These are phyloP conservation scores for Percopsis omiscomaycus DNA, from an alignment of 2,797 vertebrate species.

Conservation along the genomic window DNA sequence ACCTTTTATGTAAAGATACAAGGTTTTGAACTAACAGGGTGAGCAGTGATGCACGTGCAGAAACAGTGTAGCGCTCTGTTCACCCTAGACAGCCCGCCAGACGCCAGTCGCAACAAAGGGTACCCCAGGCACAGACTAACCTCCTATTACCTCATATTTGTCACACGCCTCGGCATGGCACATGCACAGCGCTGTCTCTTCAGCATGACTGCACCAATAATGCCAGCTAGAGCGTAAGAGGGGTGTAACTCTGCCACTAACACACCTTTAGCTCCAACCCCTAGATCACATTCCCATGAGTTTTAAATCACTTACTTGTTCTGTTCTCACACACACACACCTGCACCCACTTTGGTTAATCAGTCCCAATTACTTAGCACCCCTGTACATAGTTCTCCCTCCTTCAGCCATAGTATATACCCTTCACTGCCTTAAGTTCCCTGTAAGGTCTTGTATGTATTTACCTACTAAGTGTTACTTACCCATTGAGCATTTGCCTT, in stretches of 20 bases:
- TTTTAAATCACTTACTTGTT: too few relatives aligned
- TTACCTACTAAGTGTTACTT: too few relatives aligned
- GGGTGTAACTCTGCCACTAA: slow-evolving; percentile 4
- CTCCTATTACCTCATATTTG: slow-evolving; percentile 23
- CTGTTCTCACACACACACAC: too few relatives aligned
- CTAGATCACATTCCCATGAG: too few relatives aligned
- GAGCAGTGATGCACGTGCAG: slow-evolving; percentile 18
- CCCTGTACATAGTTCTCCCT: too few relatives aligned
- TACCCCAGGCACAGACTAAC: slow-evolving; percentile 17
- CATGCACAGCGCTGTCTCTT: slow-evolving; percentile 31
- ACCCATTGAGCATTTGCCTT: too few relatives aligned
- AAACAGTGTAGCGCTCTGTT: slow-evolving; percentile 28
- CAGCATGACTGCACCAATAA: slow-evolving; percentile 14
- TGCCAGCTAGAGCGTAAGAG: background rate
- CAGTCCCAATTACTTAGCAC: too few relatives aligned
- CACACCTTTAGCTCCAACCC: background rate
- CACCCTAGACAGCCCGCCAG: slow-evolving; percentile 40
- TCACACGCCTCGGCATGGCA: slow-evolving; percentile 37
- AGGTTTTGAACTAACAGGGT: slow-evolving; percentile 3
- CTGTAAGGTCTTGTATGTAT: too few relatives aligned
- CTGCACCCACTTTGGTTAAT: too few relatives aligned
- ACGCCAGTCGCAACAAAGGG: slow-evolving; percentile 40
- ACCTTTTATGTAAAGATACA: background rate
- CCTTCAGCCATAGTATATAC: too few relatives aligned
- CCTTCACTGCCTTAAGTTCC: too few relatives aligned